Conservation (phyloP, 2,888 invertebrate species). For the Rutpela maculata region DNA sequence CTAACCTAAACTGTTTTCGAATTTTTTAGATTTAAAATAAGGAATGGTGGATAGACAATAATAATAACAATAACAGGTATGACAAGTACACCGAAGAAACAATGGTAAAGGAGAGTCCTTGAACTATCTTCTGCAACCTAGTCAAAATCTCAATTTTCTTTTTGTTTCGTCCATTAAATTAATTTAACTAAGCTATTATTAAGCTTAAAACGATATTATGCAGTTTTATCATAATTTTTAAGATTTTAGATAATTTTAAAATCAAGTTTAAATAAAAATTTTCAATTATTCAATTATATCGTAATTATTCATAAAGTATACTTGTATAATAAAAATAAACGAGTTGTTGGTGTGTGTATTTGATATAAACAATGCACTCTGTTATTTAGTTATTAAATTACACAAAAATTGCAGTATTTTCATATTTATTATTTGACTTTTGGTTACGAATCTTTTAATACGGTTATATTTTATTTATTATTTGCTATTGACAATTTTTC, state of each 20-base stretch:
- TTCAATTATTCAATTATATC: constrained; percentile 16
- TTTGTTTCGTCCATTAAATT: constrained; percentile 47
- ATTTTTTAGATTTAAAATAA: constrained; percentile 55
- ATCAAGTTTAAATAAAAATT: constrained; percentile 14
- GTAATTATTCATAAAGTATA: constrained; percentile 12
- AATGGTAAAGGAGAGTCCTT: constrained; percentile 57
- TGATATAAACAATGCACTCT: constrained; percentile 31
- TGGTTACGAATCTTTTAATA: constrained; percentile 16
- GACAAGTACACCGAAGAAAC: constrained; percentile 64
- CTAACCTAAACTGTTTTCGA: background rate
- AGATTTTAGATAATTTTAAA: constrained; percentile 36
- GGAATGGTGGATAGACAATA: constrained; percentile 42
- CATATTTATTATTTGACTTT: constrained; percentile 22
- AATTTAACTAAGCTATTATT: constrained; percentile 45
- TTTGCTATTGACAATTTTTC: constrained; percentile 12
- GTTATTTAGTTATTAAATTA: constrained; percentile 32
- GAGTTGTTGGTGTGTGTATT: constrained; percentile 36
- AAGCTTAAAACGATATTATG: constrained; percentile 51
- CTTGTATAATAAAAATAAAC: constrained; percentile 27
- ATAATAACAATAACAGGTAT: constrained; percentile 58
- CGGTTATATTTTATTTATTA: constrained; percentile 9
- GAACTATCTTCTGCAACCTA: constrained; percentile 51
- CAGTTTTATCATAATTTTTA: constrained; percentile 30
- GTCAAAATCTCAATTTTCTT: constrained; percentile 52
- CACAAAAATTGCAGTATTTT: constrained; percentile 20